phyloP scores from a whole-genome alignment of 2,888 invertebrate species.

The Drosophila incognita region DNA sequence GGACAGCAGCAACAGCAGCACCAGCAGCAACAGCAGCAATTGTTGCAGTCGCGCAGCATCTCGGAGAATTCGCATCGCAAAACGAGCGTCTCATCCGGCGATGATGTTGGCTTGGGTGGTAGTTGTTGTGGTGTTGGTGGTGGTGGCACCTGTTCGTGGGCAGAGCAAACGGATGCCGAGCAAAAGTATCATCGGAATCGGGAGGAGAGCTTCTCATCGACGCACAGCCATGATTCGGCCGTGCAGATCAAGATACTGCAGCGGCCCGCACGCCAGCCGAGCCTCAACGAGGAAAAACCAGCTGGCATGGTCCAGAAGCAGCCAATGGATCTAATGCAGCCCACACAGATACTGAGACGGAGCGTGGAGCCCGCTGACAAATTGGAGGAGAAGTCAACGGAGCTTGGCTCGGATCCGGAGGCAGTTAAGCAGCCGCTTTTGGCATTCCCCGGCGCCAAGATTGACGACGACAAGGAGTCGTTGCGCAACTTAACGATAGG shows the following conservation, averaged over 20 bases:
- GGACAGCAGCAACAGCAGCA: slow-evolving; percentile 43
- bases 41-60: slow-evolving; percentile 84
- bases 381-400: slow-evolving; percentile 33
- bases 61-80: slow-evolving; percentile 85
- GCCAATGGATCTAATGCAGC: slow-evolving; percentile 55
- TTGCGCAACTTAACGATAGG: slow-evolving; percentile 32
- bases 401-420: slow-evolving; percentile 23
- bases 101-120: slow-evolving; percentile 66
- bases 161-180: slow-evolving; percentile 85
- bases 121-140: slow-evolving; percentile 16
- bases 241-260: slow-evolving; percentile 85
- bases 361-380: slow-evolving; percentile 74
- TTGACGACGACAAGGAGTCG: slow-evolving; percentile 46
- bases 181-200: slow-evolving; percentile 81
- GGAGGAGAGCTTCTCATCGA: slow-evolving; percentile 83
- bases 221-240: slow-evolving; percentile 83
- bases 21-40: slow-evolving; percentile 62
- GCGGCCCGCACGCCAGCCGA: slow-evolving; percentile 75
- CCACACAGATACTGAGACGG: slow-evolving; percentile 84
- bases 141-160: slow-evolving; percentile 84
- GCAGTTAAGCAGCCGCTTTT: slow-evolving; percentile 1
- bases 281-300: slow-evolving; percentile 74
- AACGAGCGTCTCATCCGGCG: slow-evolving; percentile 84
- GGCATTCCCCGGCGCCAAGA: slow-evolving; percentile 18
- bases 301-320: slow-evolving; percentile 43